These are phyloP conservation scores for Platyrinchus mystaceus DNA, from an alignment of 2,797 vertebrate genomes.

Conservation along the genomic window DNA sequence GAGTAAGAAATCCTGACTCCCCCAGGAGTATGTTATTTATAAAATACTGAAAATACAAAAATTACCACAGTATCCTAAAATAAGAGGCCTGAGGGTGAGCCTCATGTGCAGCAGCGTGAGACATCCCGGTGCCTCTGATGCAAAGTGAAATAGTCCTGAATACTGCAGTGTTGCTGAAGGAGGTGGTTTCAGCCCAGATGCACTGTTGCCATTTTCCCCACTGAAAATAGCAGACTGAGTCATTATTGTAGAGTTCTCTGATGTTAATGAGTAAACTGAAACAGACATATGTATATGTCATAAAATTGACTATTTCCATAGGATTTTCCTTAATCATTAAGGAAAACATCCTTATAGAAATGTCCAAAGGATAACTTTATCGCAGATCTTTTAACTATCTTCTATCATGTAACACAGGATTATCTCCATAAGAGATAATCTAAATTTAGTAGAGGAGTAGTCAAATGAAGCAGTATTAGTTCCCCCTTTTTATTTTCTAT, in stretches of 20 bases:
- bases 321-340: background rate
- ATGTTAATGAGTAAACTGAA: conserved; percentile 4
- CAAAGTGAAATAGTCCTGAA: background rate
- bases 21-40: background rate
- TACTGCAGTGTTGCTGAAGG: background rate
- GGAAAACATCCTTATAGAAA: background rate
- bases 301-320: background rate
- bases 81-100: background rate
- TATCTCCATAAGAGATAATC: background rate
- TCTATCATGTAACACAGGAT: background rate
- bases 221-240: conserved; percentile 31
- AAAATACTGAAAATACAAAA: background rate
- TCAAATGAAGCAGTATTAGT: background rate
- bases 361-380: background rate
- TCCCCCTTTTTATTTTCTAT: background rate
- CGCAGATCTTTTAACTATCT: background rate
- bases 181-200: background rate
- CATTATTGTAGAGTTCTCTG: background rate
- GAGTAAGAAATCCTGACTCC: background rate
- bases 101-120: accelerated
- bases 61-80: background rate
- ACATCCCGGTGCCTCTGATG: background rate
- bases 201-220: background rate
- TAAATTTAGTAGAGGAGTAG: background rate
- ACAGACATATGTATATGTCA: background rate